These are phyloP conservation scores for Papilio demoleus DNA, from an alignment of 2,888 invertebrate species.

Conservation along the genomic window DNA sequence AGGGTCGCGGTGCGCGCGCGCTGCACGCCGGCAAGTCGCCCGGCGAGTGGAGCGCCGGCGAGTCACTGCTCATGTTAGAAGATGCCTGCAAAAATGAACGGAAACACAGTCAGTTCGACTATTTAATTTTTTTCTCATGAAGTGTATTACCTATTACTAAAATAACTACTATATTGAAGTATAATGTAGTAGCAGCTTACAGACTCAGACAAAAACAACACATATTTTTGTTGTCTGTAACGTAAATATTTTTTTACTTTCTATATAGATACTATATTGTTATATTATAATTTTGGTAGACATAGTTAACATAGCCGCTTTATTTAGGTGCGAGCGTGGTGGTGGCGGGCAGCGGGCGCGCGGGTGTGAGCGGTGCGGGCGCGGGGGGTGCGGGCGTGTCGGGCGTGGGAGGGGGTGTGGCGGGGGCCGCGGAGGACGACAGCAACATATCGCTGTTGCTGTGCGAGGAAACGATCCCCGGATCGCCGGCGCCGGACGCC, in stretches of 20 bases:
- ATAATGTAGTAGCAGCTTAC: too few species aligned
- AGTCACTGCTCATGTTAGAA: slow-evolving; percentile 77
- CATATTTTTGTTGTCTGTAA: too few species aligned
- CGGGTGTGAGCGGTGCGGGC: slow-evolving; percentile 35
- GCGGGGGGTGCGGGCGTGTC: slow-evolving; percentile 37
- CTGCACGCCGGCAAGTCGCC: slow-evolving; percentile 76
- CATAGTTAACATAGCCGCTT: too few species aligned
- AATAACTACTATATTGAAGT: too few species aligned
- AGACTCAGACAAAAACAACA: too few species aligned
- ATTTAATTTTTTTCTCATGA: too few species aligned
- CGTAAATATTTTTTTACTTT: too few species aligned
- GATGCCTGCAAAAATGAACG: slow-evolving; percentile 79
- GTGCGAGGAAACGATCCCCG: slow-evolving; percentile 95
- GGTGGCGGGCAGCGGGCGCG: slow-evolving; percentile 55
- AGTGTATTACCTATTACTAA: too few species aligned
- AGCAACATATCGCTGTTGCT: slow-evolving; percentile 89
- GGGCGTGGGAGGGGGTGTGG: slow-evolving; percentile 41
- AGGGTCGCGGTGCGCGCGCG: slow-evolving; percentile 50
- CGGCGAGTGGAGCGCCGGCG: slow-evolving; percentile 79
- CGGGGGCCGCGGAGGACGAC: slow-evolving; percentile 76
- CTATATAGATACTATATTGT: too few species aligned
- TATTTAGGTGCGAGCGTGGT: slow-evolving; percentile 65
- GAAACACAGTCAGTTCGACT: slow-evolving; percentile 68
- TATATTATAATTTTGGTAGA: too few species aligned
- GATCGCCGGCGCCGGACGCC: slow-evolving; percentile 90